Evolutionary conservation across 1,140 invertebrate genomes (phyloP), one percentile per base, ranked within the genome.

Genomic region (Eufriesea mexicana): DNA sequence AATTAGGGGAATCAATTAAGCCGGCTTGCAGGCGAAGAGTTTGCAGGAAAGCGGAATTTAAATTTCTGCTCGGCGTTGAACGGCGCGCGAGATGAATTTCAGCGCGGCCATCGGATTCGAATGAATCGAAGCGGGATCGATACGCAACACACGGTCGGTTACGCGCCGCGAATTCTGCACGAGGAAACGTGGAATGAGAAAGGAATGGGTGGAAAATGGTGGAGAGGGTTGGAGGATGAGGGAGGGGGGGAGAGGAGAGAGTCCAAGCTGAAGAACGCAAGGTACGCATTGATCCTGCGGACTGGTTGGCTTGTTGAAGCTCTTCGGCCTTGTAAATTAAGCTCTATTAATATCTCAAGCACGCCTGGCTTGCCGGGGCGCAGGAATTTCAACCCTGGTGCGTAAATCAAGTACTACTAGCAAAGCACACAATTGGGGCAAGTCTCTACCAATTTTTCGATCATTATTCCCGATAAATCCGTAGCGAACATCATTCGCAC

Each of bases 261-360:
- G 64, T 67, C 14, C 10, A n/a, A 64, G 5, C 2, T 18, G 77
- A 79, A 73, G 78, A 80, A 80, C 68, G 78, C 47, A 16, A 62
- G 68, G 55, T 62, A 79, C 67, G 78, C 67, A 80, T 72, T 51
- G 78, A 80, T 79, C 67, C 77, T 62, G n/a, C 55, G 54, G 77
- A 70, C 42, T 9, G 20, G 45, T n/a, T 14, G 25, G 78, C 25
- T 64, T 28, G 64, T 67, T 79, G 54, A n/a, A 42, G 45, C 28
- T 42, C 23, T n/a, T 51, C 57, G 68, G 0, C 57, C 45, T 79
- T 47, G 66, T 71, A 35, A 71, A 72, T 71, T 72, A 74, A 74
- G 49, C 57, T 74, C 47, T 66, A 81, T 81, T 81, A 81, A 73
- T 73, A 79, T 71, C 55, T 49, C 54, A 47, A 45, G 64, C 76